Evolutionary conservation across 2,888 invertebrate genomes (phyloP).

Genomic region (Pterostichus niger): DNA sequence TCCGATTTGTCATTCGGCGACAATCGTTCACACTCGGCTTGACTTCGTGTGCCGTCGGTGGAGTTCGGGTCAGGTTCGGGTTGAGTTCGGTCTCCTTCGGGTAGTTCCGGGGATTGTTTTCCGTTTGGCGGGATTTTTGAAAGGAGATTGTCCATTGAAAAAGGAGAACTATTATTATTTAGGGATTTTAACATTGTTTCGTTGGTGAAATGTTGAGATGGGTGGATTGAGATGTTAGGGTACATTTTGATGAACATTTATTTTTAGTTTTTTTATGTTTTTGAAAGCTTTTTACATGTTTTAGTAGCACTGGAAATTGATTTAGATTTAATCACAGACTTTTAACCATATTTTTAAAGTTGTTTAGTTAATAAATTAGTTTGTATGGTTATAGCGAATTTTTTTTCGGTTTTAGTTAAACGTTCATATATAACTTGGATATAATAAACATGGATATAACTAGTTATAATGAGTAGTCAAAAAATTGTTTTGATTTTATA

Average conservation of each 20-base stretch:
- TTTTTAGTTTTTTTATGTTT: no score
- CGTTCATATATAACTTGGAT: no score
- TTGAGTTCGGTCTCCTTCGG: conserved; percentile 52
- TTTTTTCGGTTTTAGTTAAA: no score
- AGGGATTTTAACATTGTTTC: conserved; percentile 76
- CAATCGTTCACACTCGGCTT: conserved; percentile 71
- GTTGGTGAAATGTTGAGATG: conserved; percentile 73
- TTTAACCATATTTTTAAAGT: no score
- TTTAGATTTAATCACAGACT: no score
- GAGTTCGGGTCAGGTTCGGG: conserved; percentile 58
- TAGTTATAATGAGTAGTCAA: no score
- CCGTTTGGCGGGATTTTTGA: conserved; percentile 74
- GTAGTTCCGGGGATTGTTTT: conserved; percentile 66
- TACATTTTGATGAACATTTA: conserved; percentile 71
- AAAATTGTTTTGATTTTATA: no score
- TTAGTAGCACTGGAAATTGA: no score
- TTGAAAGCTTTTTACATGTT: no score
- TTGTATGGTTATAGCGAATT: no score
- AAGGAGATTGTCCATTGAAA: conserved; percentile 76
- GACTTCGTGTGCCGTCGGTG: conserved; percentile 60
- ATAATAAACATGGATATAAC: no score
- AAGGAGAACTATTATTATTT: conserved; percentile 74
- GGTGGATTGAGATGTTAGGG: conserved; percentile 71
- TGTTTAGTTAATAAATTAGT: no score
- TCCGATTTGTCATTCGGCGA: conserved; percentile 71